These are phyloP conservation scores for Pelodytes ibericus DNA, from an alignment of 2,797 vertebrate genomes.

Conservation along the genomic window DNA sequence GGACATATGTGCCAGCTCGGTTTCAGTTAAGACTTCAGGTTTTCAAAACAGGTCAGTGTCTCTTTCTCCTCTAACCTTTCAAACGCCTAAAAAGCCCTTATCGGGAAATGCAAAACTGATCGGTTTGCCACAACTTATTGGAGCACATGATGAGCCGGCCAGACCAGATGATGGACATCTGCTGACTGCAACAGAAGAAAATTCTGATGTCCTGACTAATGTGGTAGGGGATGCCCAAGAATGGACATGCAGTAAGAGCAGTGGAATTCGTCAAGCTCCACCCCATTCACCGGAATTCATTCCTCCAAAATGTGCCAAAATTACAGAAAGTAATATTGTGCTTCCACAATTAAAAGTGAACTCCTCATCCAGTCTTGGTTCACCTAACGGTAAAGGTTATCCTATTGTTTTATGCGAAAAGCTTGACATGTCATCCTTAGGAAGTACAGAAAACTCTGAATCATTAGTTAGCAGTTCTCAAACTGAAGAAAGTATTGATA, in stretches of 20 bases:
- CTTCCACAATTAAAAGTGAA: background rate
- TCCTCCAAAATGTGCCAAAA: background rate
- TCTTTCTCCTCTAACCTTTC: background rate
- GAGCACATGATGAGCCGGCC: background rate
- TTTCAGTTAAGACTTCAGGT: background rate
- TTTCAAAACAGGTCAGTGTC: background rate
- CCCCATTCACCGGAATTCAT: background rate
- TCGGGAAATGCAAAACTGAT: background rate
- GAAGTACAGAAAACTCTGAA: constrained; percentile 53
- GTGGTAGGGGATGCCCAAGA: background rate
- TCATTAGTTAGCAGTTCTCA: constrained; percentile 59
- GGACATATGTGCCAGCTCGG: background rate
- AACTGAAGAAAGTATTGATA: constrained; percentile 67
- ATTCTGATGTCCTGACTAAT: background rate
- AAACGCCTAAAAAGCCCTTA: constrained; percentile 13
- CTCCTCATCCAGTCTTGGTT: background rate
- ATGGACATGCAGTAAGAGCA: too few species aligned
- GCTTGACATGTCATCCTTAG: constrained; percentile 61
- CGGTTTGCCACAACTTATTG: background rate
- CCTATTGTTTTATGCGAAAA: constrained; percentile 53
- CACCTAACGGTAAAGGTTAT: background rate
- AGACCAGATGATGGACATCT: background rate
- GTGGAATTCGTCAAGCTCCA: background rate
- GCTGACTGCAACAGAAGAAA: background rate
- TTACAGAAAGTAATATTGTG: background rate